These are phyloP conservation scores for Cydia fagiglandana DNA, from an alignment of 1,140 invertebrate species.

Conservation along the genomic window DNA sequence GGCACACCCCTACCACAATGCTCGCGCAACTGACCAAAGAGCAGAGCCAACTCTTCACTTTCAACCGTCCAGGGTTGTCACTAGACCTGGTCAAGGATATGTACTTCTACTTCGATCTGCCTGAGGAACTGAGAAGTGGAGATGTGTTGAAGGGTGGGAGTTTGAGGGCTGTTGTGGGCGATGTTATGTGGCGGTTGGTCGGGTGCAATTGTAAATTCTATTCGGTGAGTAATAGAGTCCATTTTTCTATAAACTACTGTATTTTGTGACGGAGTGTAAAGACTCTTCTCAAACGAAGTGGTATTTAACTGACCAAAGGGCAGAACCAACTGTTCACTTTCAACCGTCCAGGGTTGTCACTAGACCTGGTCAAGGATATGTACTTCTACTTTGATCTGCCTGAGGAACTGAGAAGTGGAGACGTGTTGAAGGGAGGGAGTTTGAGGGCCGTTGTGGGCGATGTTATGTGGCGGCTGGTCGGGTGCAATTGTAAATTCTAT, in stretches of 20 bases:
- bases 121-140: constrained; percentile 54
- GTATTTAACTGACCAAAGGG: constrained; percentile 49
- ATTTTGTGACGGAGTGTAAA: too few species aligned
- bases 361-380: constrained; percentile 61
- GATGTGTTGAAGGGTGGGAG: constrained; percentile 43
- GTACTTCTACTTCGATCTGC: constrained; percentile 69
- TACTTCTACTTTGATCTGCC: constrained; percentile 72
- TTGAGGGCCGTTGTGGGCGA: constrained; percentile 59
- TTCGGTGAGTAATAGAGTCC: constrained; percentile 78
- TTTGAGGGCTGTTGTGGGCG: constrained; percentile 57
- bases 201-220: constrained; percentile 82
- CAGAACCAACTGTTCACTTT: constrained; percentile 53
- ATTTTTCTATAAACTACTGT: too few species aligned
- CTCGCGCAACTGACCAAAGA: constrained; percentile 51
- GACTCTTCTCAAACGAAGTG: too few species aligned
- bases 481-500: constrained; percentile 82
- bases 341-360: constrained; percentile 42
- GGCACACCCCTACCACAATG: constrained; percentile 52
- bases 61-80: constrained; percentile 46
- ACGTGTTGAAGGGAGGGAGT: constrained; percentile 42
- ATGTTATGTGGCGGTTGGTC: constrained; percentile 65
- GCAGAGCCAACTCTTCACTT: constrained; percentile 50
- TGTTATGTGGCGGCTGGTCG: constrained; percentile 65
- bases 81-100: constrained; percentile 61
- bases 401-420: constrained; percentile 51